Base-by-base conservation (phyloP, 2,888 invertebrate genomes). In the Camptogramma bilineatum region DNA sequence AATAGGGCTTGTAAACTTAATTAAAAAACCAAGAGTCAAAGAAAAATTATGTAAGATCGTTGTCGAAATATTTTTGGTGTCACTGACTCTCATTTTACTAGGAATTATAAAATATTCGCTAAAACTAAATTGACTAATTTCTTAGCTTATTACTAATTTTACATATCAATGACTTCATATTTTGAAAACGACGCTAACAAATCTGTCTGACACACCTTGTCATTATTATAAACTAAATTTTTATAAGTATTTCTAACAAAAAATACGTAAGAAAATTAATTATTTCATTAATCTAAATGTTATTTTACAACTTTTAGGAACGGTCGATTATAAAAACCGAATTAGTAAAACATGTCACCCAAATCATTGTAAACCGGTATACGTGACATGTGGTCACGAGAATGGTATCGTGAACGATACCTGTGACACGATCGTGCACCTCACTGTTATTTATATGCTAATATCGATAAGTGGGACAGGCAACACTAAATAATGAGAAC, bases 351-450 rank as follows among this genome's bases (percentile, higher is more conserved):
- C 52, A 48, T 60, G 60, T 60, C 64, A 44, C 47, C 47, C 17
- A 62, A 54, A 52, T 62, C 50, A 61, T 55, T 31, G 47, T 62
- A 39, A 58, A 17, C 39, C 56, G 56, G 73, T 51, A 77, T n/a
- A 75, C 87, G 87, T 87, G 87, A 87, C 79, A 69, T 50, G 67
- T 17, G 63, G 77, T 82, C 87, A 87, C 87, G 87, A 83, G n/a
- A 59, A 42, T 62, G 46, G 58, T 56, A 68, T 71, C 68, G 68
- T 69, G 66, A 59, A 52, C 51, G 56, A 66, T 70, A 69, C 69
- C 64, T 65, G 66, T 62, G 66, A 69, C 66, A 71, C 65, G 62
- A 53, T 63, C 64, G 63, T 68, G 66, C 61, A 62, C 59, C 64
- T 64, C 34, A 52, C 44, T 31, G 19, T 52, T 69, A 67, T 69